These are phyloP conservation scores for Eretmocerus hayati DNA, from an alignment of 2,888 invertebrate genomes.

Conservation along the genomic window DNA sequence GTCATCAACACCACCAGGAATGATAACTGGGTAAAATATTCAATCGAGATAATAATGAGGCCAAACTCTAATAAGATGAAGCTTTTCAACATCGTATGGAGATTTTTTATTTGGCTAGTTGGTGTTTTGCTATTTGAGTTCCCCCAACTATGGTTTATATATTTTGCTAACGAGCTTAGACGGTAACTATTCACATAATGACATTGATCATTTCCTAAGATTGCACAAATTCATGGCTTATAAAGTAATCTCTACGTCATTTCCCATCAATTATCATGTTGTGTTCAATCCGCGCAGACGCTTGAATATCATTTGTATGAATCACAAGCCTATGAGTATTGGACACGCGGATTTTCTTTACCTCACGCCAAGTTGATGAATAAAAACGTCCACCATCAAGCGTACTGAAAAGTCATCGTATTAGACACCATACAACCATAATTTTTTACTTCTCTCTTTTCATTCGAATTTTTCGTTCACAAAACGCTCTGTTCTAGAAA, in stretches of 20 bases:
- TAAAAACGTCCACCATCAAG: constrained; percentile 42
- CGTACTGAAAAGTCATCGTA: constrained; percentile 38
- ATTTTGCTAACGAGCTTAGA: constrained; percentile 11
- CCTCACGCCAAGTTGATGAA: constrained; percentile 38
- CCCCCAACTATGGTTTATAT: constrained; percentile 5
- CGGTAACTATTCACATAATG: constrained; percentile 42
- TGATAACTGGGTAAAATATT: too few species aligned
- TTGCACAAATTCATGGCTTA: constrained; percentile 31
- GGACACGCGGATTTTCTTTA: too few species aligned
- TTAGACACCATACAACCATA: constrained; percentile 23
- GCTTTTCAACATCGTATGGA: too few species aligned
- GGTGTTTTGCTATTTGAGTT: constrained; percentile 16
- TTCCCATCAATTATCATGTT: constrained; percentile 10
- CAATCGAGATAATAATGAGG: too few species aligned
- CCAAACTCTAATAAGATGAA: too few species aligned
- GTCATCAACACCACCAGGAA: too few species aligned
- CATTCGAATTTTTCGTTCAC: constrained; percentile 2
- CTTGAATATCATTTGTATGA: too few species aligned
- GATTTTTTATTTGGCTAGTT: constrained; percentile 7
- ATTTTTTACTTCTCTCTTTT: too few species aligned
- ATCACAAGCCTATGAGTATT: too few species aligned
- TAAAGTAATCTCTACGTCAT: constrained; percentile 23
- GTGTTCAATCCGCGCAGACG: too few species aligned
- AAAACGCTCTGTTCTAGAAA: constrained; percentile 12
- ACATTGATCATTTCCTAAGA: constrained; percentile 42